Base-by-base conservation (phyloP, 2,888 invertebrate species). In the Brachypalpus laphriformis region DNA sequence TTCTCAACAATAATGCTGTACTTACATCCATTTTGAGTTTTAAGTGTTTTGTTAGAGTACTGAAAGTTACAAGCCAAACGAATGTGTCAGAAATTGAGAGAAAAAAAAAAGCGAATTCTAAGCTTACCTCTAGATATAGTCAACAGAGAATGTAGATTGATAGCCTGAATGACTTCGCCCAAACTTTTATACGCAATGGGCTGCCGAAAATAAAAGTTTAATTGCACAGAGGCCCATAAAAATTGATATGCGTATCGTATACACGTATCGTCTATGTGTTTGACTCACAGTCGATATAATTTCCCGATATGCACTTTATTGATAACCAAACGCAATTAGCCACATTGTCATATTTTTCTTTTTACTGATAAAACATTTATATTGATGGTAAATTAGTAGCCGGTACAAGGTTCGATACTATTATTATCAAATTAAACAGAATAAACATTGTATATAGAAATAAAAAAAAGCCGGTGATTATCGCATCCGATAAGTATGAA, bases 21-120 rank as follows among this genome's bases (percentile, higher is more conserved):
- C 87, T 87, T 81, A 87, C 88, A 83, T 87, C 87, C 87, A 87
- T 87, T 56, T 66, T 80, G 22, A 14, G 9, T 7, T 51, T 51
- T 22, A 34, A n/a, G 49, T 14, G 25, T 40, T 45, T 28, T 9
- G 18, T 3, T 54, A 37, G 40, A 18, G 11, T 25, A 18, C 68
- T 68, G 51, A 5, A 51, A 66, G 20, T 4, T 3, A 5, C 4
- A 63, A 40, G 4, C 2, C 1, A n/a, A 47, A 16, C 34, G 34
- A 1, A 8, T 34, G 5, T 2, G 47, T 34, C 20, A 45, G 6
- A 18, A 16, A 3, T 8, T 34, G 7, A 3, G 3, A 47, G 34
- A 11, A 16, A 20, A n/a, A 0, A 9, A 31, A 28, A 16, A n/a
- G 3, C 8, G 3, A 28, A 16, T 18, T 14, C 16, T n/a, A 9